Percentiles rank a stretch among this genome's conserved stretches.
Conservation (phyloP, 2,113 vertebrate genomes). For the Dicentrarchus labrax region DNA sequence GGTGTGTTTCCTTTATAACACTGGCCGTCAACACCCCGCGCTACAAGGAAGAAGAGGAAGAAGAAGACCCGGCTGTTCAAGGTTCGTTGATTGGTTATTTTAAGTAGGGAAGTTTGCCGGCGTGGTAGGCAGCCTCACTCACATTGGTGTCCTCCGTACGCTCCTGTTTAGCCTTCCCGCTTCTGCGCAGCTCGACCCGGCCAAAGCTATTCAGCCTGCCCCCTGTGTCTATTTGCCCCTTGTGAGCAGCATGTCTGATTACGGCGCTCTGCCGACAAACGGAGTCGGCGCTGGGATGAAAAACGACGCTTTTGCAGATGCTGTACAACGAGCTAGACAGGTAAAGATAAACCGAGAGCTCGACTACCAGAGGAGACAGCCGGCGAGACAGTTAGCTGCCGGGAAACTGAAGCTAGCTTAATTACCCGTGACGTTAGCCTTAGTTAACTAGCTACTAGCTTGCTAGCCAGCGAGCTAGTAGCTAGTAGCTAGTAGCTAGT, state of each 20-base stretch:
- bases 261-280: slow-evolving; percentile 82
- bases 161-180: slow-evolving; percentile 84
- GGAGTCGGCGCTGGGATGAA: slow-evolving; percentile 85
- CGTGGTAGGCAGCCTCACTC: slow-evolving; percentile 50
- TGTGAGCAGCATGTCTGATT: slow-evolving; percentile 86
- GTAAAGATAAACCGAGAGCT: slow-evolving; percentile 68
- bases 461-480: slow-evolving; percentile 10
- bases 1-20: neutral
- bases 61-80: slow-evolving; percentile 28
- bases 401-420: slow-evolving; percentile 52
- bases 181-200: slow-evolving; percentile 81
- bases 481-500: neutral
- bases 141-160: slow-evolving; percentile 58
- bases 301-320: slow-evolving; percentile 94
- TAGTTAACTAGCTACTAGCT: slow-evolving; percentile 33
- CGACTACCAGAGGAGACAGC: neutral
- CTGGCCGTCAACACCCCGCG: neutral
- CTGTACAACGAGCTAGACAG: slow-evolving; percentile 93
- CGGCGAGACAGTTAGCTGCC: slow-evolving; percentile 44
- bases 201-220: slow-evolving; percentile 62
- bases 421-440: slow-evolving; percentile 52
- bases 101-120: slow-evolving; percentile 69
- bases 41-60: slow-evolving; percentile 14
- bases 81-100: slow-evolving; percentile 72
- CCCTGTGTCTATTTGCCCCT: slow-evolving; percentile 42